Evolutionary conservation across 2,797 vertebrate species (phyloP), one percentile per base, ranked within the genome.

Genomic region (Menidia menidia): DNA sequence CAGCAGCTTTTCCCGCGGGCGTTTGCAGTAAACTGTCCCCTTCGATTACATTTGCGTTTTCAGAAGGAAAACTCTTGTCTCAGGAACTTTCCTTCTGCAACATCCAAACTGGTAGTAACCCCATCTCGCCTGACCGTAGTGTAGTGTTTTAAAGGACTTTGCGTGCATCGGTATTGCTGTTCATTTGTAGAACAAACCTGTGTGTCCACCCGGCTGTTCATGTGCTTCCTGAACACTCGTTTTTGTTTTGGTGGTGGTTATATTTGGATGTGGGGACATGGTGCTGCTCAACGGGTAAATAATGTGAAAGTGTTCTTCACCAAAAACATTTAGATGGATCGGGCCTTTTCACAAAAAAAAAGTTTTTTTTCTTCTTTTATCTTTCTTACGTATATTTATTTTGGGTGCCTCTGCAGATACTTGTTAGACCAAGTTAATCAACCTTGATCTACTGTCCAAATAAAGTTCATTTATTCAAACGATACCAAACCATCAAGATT

Each of bases 181-280:
- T 72, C 43, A 64, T 82, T 69, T 77, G 78, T 73, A 71, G 77
- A 84, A 78, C 71, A 77, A 86, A 83, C 71, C 61, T 47, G 31
- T 82, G 64, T 39, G 69, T 91, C 84, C 87, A 81, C 54, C 55
- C 76, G 64, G 68, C 59, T 75, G 80, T 87, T 75, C 52, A 83
- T 75, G 85, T 88, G 87, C 87, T 91, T 92, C 90, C 87, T 77
- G 73, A 77, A 86, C 74, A 53, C 59, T 67, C 0, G 59, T 85
- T 81, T 78, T 75, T 79, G 64, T 89, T 80, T 69, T 84, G 82
- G 83, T 89, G 88, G 87, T 84, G 89, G 82, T 87, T 83, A 53
- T 77, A 74, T 78, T 55, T 48, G 57, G 80, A 75, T 54, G 70
- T 73, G 77, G 85, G 88, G 85, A 67, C 62, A 74, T 52, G 58